These are phyloP conservation scores for Latrodectus elegans DNA, from an alignment of 2,888 invertebrate species.

Conservation along the genomic window DNA sequence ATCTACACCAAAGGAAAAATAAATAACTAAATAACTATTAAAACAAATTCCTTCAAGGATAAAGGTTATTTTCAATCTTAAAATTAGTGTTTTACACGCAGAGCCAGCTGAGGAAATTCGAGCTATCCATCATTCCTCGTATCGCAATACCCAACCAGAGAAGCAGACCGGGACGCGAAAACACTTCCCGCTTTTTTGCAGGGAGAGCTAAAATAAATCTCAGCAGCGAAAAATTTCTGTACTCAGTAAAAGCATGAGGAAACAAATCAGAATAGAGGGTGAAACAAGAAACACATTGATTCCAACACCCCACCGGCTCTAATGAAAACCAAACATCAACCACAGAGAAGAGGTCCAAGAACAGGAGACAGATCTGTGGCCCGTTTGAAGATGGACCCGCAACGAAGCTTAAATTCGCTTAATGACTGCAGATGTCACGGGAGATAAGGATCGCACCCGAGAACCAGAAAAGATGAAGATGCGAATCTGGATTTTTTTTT, in stretches of 20 bases:
- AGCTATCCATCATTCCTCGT: not conserved
- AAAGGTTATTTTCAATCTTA: too few species aligned
- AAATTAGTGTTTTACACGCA: too few species aligned
- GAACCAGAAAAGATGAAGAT: constrained; percentile 8
- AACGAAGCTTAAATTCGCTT: constrained; percentile 57
- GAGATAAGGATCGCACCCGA: constrained; percentile 50
- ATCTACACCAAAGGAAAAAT: too few species aligned
- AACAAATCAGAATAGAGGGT: constrained; percentile 3
- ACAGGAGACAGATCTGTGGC: not conserved
- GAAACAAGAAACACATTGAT: constrained; percentile 60
- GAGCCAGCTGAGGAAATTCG: too few species aligned
- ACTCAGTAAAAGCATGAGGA: not conserved
- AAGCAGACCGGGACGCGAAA: not conserved
- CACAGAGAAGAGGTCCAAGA: constrained; percentile 1
- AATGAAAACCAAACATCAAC: constrained; percentile 49
- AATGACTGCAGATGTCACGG: constrained; percentile 52
- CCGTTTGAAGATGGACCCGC: constrained; percentile 42
- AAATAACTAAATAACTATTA: too few species aligned
- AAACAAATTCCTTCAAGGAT: too few species aligned
- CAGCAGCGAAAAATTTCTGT: not conserved
- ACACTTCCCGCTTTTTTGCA: not conserved
- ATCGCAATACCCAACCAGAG: not conserved
- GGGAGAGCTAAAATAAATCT: not conserved
- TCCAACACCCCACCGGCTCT: constrained; percentile 34
- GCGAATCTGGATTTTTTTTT: not conserved